These are phyloP conservation scores for Thalassoma bifasciatum DNA, from an alignment of 2,113 vertebrate species.

Conservation along the genomic window DNA sequence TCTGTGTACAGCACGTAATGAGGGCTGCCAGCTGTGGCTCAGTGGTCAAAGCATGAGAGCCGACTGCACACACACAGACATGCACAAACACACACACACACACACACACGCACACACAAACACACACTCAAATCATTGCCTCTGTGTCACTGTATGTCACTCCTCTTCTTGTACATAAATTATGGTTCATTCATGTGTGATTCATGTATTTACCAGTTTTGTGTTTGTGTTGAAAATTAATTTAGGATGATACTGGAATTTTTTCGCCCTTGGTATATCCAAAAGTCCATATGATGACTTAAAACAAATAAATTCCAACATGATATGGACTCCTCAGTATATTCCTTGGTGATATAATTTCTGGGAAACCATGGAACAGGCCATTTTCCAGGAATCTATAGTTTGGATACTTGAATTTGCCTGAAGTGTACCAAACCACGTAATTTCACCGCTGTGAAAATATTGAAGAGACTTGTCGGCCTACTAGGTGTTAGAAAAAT, in stretches of 20 bases:
- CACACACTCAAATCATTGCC: conserved; percentile 14
- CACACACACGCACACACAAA: neutral
- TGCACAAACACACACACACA: conserved; percentile 2
- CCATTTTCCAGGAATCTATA: too few relatives aligned
- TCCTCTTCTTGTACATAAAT: conserved; percentile 35
- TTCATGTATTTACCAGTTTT: neutral
- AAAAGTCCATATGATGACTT: neutral
- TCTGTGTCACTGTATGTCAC: neutral
- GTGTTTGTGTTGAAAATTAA: neutral
- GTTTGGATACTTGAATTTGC: too few relatives aligned
- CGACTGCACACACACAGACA: conserved; percentile 1
- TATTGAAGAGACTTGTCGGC: too few relatives aligned
- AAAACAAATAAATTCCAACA: too few relatives aligned
- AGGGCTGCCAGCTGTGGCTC: conserved; percentile 71
- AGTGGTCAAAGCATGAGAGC: neutral
- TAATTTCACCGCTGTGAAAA: too few relatives aligned
- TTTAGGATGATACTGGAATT: neutral
- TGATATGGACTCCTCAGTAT: too few relatives aligned
- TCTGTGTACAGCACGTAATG: conserved; percentile 62
- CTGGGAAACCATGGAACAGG: too few relatives aligned
- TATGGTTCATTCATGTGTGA: conserved; percentile 17
- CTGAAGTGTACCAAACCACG: too few relatives aligned
- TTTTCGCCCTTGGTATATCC: too few relatives aligned
- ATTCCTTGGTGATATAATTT: neutral
- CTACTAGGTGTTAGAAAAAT: neutral